Evolutionary conservation across 1,140 invertebrate genomes (phyloP).

Genomic region (Mylabris phalerata): DNA sequence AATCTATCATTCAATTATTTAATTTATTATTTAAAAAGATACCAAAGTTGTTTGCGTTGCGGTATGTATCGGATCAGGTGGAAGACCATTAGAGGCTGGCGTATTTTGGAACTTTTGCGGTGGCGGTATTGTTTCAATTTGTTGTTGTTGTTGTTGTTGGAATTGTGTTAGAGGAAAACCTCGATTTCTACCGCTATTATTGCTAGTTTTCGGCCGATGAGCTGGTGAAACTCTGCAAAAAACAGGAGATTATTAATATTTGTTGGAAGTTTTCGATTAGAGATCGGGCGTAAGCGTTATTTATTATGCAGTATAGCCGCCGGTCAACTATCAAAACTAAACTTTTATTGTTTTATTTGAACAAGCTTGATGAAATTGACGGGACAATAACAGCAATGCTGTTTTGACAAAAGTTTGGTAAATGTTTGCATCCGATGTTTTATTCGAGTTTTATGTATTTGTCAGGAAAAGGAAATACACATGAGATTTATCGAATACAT

Average conservation of each 20-base stretch:
- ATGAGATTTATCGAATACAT: no score
- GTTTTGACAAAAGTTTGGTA: no score
- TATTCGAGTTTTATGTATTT: no score
- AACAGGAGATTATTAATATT: conserved; percentile 1
- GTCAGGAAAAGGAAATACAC: no score
- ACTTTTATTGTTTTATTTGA: no score
- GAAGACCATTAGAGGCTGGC: conserved; percentile 28
- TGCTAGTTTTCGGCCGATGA: conserved; percentile 42
- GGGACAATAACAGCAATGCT: no score
- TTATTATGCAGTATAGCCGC: no score
- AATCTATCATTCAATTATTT: conserved; percentile 1
- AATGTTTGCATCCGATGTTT: no score
- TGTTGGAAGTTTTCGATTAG: not conserved
- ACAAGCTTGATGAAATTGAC: no score
- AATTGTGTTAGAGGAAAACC: conserved; percentile 38
- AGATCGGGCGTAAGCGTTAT: no score
- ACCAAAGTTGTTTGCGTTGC: conserved; percentile 67
- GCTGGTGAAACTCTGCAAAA: conserved; percentile 27
- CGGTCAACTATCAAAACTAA: no score
- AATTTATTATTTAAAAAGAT: conserved; percentile 24
- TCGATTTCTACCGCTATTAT: conserved; percentile 44
- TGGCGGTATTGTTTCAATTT: conserved; percentile 34
- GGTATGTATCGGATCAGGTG: conserved; percentile 35
- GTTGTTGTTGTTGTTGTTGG: conserved; percentile 2
- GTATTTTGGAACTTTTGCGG: conserved; percentile 34